Conservation (phyloP, 2,797 vertebrate genomes). For the Anableps anableps region DNA sequence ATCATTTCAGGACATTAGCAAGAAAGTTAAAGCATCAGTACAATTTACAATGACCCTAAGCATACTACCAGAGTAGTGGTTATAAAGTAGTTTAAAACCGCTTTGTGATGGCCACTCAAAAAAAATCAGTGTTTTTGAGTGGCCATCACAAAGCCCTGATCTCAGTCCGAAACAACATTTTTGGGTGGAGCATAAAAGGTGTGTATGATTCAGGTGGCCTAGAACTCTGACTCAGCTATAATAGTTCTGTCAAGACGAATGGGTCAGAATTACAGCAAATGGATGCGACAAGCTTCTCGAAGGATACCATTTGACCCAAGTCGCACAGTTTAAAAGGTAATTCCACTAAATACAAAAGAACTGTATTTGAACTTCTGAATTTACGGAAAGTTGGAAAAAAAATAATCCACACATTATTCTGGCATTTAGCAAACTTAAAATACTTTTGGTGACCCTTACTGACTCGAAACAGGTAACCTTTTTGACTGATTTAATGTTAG, state of each 20-base stretch:
- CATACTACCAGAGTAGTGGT: background rate
- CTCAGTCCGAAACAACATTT: background rate
- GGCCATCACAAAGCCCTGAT: background rate
- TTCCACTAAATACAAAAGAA: background rate
- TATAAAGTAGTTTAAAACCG: background rate
- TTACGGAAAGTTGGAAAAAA: background rate
- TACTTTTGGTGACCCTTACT: background rate
- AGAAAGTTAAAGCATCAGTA: background rate
- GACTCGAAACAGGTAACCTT: background rate
- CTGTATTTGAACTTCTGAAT: background rate
- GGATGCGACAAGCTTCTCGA: background rate
- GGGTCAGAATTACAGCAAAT: background rate
- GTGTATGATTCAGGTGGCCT: background rate
- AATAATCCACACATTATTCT: background rate
- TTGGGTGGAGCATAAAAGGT: background rate
- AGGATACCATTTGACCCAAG: background rate
- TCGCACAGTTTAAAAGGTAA: background rate
- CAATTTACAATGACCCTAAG: background rate
- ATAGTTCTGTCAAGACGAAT: background rate
- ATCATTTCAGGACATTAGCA: background rate
- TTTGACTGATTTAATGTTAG: background rate
- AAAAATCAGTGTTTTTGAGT: too few species aligned
- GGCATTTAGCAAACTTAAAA: background rate
- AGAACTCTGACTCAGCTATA: background rate
- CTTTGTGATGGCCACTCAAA: too few species aligned